Base-by-base conservation (phyloP, 2,888 invertebrate genomes). In the Spisula solida region DNA sequence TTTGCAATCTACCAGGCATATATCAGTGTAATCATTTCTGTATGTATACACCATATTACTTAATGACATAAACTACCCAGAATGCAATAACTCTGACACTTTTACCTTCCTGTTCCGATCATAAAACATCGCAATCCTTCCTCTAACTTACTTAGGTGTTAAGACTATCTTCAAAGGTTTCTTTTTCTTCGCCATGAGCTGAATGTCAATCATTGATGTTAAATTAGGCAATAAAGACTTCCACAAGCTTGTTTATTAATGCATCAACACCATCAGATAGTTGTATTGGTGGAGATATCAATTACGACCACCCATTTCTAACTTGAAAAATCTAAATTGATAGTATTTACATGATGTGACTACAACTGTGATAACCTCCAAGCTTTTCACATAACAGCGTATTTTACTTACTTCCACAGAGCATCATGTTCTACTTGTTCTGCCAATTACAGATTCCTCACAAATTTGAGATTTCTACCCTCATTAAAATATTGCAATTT, bases 191-290 rank as follows among this genome's bases (percentile, higher is more conserved):
- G 10, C 60, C 25, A 75, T 75, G 34, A 75, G 75, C 10, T 14
- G 75, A 31, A 51, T 85, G 79, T 85, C 85, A 85, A 78, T 85
- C 85, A 85, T 79, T 78, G 6, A 12, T 56, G 81, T 80, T 86
- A 70, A 81, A 86, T 86, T 86, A 47, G 48, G 31, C 55, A 86
- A 81, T 86, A 86, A 86, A 86, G 47, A 81, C 70, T 75, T 86
- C 86, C 70, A 51, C 86, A 86, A 81, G 81, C 81, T 70, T 70
- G 70, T 86, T 34, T 55, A 81, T 81, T 34, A 14, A 31, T 66
- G 81, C 29, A 70, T 55, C 60, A 70, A 81, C 86, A 86, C 48
- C 83, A 70, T 4, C 29, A 48, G 25, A 8, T 70, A 83, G 70
- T 83, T 48, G 70, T 75, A 31, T 25, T 75, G 14, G 25, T 70